Conservation (phyloP, 2,113 vertebrate genomes). For the Crypturellus undulatus region DNA sequence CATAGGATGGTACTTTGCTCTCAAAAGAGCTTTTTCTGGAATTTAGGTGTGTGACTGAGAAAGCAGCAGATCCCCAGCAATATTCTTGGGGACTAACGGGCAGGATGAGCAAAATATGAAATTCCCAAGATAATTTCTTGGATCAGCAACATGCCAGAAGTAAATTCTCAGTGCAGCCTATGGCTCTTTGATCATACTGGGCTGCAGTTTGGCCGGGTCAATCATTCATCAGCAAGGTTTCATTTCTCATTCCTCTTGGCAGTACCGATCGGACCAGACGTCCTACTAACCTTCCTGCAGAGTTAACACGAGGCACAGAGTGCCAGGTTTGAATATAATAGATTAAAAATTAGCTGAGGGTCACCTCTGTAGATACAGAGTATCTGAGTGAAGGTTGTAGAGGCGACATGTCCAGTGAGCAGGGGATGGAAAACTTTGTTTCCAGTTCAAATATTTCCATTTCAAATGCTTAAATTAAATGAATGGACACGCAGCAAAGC, state of each 20-base stretch:
- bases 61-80: neutral
- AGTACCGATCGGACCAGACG: neutral
- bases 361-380: neutral
- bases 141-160: accelerated
- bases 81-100: neutral
- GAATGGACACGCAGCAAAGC: slow-evolving; percentile 22
- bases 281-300: neutral
- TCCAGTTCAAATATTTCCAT: neutral
- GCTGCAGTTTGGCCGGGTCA: neutral
- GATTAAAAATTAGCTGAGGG: neutral
- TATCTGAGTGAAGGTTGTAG: neutral
- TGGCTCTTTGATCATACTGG: neutral
- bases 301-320: neutral
- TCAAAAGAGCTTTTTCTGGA: neutral
- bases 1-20: neutral
- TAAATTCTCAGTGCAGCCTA: neutral
- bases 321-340: neutral
- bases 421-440: neutral
- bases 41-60: neutral
- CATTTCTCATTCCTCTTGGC: neutral
- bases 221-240: neutral
- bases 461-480: neutral
- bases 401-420: accelerated
- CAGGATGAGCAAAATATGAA: neutral
- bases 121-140: neutral